A percentile compares a stretch with the other conserved stretches of the same genome.
Conservation (phyloP, 2,888 invertebrate genomes). For the Lapara coniferarum region DNA sequence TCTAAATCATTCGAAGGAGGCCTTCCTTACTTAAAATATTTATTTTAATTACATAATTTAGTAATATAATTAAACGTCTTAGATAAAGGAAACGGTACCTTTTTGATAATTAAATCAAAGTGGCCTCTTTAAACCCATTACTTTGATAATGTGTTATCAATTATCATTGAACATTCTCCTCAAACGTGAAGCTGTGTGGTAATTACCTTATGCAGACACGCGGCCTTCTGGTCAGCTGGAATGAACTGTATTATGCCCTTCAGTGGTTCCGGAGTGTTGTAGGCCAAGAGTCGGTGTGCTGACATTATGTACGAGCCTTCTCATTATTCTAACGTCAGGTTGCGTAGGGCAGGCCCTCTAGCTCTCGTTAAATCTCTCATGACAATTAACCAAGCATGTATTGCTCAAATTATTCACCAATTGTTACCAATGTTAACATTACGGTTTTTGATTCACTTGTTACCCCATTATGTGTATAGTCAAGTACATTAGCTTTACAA, state of each 20-base stretch:
- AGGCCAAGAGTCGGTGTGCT: constrained; percentile 81
- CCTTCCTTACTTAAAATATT: no score
- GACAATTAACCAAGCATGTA: constrained; percentile 81
- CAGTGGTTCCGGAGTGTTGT: constrained; percentile 80
- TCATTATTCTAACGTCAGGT: constrained; percentile 66
- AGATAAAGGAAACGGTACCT: no score
- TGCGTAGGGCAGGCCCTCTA: constrained; percentile 79
- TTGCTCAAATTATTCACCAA: constrained; percentile 55
- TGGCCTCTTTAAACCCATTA: no score
- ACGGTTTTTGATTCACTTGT: background rate
- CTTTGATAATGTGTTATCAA: no score
- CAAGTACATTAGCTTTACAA: background rate
- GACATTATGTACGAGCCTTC: constrained; percentile 47
- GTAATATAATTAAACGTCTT: no score
- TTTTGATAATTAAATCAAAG: no score
- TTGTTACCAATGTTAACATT: constrained; percentile 10
- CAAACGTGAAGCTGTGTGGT: constrained; percentile 39
- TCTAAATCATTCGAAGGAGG: no score
- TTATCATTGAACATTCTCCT: constrained; percentile 33
- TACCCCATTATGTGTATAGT: constrained; percentile 3
- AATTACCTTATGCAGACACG: constrained; percentile 65
- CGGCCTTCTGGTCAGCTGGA: constrained; percentile 61
- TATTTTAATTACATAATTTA: no score
- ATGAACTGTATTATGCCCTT: constrained; percentile 83
- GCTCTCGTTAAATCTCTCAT: constrained; percentile 77